Evolutionary conservation across 1,140 invertebrate species (phyloP).

Genomic region (Tribolium madens): DNA sequence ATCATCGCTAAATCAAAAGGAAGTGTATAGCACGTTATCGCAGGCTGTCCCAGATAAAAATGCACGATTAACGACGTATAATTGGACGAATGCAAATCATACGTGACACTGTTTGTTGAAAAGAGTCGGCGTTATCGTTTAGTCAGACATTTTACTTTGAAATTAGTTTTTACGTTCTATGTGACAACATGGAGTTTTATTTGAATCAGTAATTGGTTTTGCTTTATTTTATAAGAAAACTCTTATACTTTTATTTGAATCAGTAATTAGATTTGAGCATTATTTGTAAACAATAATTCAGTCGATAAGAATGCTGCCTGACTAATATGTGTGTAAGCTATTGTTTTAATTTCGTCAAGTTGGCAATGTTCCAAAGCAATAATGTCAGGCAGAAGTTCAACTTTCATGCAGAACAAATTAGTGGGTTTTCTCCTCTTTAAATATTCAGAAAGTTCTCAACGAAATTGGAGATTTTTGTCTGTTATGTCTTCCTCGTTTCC

Average conservation of each 20-base stretch:
- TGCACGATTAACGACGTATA: background rate
- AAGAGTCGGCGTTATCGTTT: background rate
- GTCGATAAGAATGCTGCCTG: slow-evolving; percentile 28
- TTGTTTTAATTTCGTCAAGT: slow-evolving; percentile 56
- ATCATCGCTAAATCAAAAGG: background rate
- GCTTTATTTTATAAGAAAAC: no score
- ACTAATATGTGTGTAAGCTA: slow-evolving; percentile 46
- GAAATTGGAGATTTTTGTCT: slow-evolving; percentile 17
- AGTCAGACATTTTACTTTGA: background rate
- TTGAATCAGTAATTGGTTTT: background rate
- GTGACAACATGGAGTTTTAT: background rate
- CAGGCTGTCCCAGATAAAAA: background rate
- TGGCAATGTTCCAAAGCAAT: slow-evolving; percentile 57
- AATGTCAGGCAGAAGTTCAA: slow-evolving; percentile 58
- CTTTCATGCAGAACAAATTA: slow-evolving; percentile 58
- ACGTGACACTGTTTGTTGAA: background rate
- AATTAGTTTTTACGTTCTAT: background rate
- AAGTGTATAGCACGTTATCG: background rate
- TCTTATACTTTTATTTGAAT: background rate
- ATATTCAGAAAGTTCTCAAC: slow-evolving; percentile 49
- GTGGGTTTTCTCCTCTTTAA: slow-evolving; percentile 55
- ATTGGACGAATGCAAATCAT: no score
- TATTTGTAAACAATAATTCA: slow-evolving; percentile 38
- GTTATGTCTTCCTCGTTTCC: slow-evolving; percentile 31
- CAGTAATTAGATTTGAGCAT: background rate